Evolutionary conservation across 2,888 invertebrate genomes (phyloP), one percentile per base, ranked within the genome.

Genomic region (Crioceris asparagi): DNA sequence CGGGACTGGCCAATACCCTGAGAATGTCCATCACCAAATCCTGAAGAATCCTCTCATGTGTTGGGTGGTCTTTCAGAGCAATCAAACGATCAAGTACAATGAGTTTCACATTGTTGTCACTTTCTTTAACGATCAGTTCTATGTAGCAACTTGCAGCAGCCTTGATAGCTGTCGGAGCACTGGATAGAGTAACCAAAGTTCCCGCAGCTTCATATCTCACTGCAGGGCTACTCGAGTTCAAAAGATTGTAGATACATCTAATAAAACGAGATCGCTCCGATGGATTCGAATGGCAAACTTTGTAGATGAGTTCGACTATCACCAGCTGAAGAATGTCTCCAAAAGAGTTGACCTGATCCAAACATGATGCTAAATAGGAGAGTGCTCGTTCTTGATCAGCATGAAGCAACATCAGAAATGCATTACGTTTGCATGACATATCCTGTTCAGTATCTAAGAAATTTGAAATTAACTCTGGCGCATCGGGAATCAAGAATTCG

Each of bases 131-230:
- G 43, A 98, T 92, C 50, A 99, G 69, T 60, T 99, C 98, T 56
- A 99, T 97, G 68, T 98, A 98, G 65, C 96, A 94, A 25, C 85
- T 84, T 2, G 97, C 97, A 1, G 98, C 98, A 2, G 64, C 64
- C 45, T 59, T 55, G 46, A 98, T 86, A 5, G 98, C 97, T 7
- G 97, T 93, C 1, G 98, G 97, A 2, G 96, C 97, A 56, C 79
- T 85, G n/a, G 94, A 94, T 8, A 99, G 72, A 0, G 97, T 98
- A 38, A 97, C 87, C 37, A 99, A 74, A 4, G 98, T 98, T 25
- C 97, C 97, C 29, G 98, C 97, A 10, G 98, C 94, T 71, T 98
- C 98, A 64, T 98, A 97, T 19, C 97, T 76, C 17, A 99, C 98
- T 26, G 98, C 96, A 23, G 96, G 86, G 55, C 93, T 93, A 33